A percentile compares a stretch with the other conserved stretches of the same genome.
Evolutionary conservation across 2,888 invertebrate species (phyloP).

Genomic region (Ochropacha duplaris): DNA sequence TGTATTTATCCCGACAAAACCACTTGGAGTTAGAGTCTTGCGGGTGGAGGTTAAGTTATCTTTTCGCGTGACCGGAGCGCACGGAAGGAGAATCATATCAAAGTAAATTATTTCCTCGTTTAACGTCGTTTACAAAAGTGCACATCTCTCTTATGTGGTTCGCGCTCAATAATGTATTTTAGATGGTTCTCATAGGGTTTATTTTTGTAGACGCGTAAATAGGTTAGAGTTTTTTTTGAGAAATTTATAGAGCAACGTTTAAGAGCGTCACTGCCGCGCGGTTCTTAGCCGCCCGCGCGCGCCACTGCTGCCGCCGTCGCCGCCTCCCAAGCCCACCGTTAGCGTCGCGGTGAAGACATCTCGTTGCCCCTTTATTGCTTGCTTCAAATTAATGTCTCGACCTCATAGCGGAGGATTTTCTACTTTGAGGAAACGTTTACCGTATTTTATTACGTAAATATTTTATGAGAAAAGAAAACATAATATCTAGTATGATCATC

Average conservation of each 20-base stretch:
- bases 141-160: slow-evolving; percentile 52
- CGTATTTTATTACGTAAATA: slow-evolving; percentile 71
- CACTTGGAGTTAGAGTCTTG: slow-evolving; percentile 47
- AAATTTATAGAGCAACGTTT: slow-evolving; percentile 74
- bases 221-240: slow-evolving; percentile 65
- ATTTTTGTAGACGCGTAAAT: slow-evolving; percentile 46
- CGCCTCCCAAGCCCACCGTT: slow-evolving; percentile 1
- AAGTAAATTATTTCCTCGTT: slow-evolving; percentile 74
- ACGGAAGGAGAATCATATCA: slow-evolving; percentile 70
- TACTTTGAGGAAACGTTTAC: slow-evolving; percentile 74
- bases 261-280: slow-evolving; percentile 59
- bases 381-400: slow-evolving; percentile 80
- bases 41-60: slow-evolving; percentile 45
- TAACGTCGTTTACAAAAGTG: slow-evolving; percentile 55
- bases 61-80: slow-evolving; percentile 44
- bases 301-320: slow-evolving; percentile 13
- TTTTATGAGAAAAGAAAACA: slow-evolving; percentile 58
- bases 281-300: slow-evolving; percentile 28
- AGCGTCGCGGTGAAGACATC: slow-evolving; percentile 62
- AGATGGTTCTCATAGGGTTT: slow-evolving; percentile 50
- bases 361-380: slow-evolving; percentile 78
- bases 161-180: slow-evolving; percentile 42
- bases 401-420: slow-evolving; percentile 67
- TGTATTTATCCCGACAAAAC: slow-evolving; percentile 51
- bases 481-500: slow-evolving; percentile 31